Evolutionary conservation across 2,888 invertebrate species (phyloP).

Genomic region (Nebria salina): DNA sequence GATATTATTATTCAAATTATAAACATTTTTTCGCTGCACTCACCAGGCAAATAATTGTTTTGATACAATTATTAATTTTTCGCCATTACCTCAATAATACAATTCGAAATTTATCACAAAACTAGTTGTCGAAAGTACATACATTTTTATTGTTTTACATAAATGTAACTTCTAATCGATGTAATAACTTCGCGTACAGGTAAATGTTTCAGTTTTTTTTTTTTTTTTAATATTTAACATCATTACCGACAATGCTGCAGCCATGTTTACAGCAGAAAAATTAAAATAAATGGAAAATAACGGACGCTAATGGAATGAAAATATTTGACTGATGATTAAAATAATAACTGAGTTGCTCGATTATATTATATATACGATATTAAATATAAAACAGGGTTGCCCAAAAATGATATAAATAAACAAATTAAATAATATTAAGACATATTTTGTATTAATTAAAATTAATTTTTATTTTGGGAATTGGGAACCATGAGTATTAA

Average conservation of each 20-base stretch:
- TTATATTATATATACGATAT: constrained; percentile 38
- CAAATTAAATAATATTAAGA: no score
- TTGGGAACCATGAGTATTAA: no score
- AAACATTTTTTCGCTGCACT: neutral
- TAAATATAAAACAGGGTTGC: constrained; percentile 14
- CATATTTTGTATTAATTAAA: no score
- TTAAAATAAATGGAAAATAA: constrained; percentile 45
- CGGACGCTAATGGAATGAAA: constrained; percentile 44
- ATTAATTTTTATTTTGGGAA: no score
- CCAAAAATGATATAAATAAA: neutral
- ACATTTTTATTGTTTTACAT: neutral
- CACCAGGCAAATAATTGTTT: neutral
- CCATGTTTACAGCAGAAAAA: constrained; percentile 38
- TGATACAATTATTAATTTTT: neutral
- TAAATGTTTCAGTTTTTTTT: neutral
- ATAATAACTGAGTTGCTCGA: constrained; percentile 39
- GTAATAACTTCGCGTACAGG: neutral
- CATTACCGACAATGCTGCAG: neutral
- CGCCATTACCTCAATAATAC: neutral
- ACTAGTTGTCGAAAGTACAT: no score
- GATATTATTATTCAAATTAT: neutral
- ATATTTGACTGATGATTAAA: constrained; percentile 43
- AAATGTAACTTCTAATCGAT: neutral
- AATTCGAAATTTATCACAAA: neutral
- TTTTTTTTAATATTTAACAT: neutral